Conservation (phyloP, 2,888 invertebrate species). For the Plagodis pulveraria region DNA sequence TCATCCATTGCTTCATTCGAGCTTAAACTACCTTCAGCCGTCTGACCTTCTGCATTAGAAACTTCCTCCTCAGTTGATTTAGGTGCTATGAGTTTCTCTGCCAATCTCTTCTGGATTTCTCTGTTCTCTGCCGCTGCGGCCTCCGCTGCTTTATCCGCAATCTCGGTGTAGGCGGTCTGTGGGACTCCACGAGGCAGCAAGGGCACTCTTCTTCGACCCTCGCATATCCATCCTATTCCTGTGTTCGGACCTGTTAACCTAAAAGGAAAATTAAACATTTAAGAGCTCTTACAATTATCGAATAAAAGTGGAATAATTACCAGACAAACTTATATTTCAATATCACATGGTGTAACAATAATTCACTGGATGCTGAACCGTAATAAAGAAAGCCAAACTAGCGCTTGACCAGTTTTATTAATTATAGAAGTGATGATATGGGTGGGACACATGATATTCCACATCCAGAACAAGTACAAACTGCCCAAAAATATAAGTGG, state of each 20-base stretch:
- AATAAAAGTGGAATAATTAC: no score
- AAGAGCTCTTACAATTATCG: neutral
- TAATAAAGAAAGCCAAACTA: no score
- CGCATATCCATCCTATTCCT: conserved; percentile 92
- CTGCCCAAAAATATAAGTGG: no score
- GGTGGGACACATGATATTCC: no score
- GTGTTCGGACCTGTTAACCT: conserved; percentile 89
- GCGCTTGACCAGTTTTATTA: no score
- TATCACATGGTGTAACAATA: no score
- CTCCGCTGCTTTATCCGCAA: conserved; percentile 91
- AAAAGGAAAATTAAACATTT: conserved; percentile 21
- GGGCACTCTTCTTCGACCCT: conserved; percentile 93
- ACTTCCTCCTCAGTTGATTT: conserved; percentile 66
- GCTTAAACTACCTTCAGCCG: conserved; percentile 57
- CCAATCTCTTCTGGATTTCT: conserved; percentile 67
- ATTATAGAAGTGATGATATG: no score
- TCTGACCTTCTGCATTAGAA: conserved; percentile 60
- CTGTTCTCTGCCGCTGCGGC: conserved; percentile 68
- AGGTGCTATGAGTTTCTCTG: conserved; percentile 67
- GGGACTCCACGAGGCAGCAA: conserved; percentile 93
- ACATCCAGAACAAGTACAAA: no score
- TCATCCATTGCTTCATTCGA: conserved; percentile 65
- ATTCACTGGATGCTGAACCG: no score
- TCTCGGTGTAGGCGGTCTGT: conserved; percentile 92
- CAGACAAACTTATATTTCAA: no score